These are phyloP conservation scores for Drosophila kuntzei DNA, from an alignment of 2,888 invertebrate genomes.

Conservation along the genomic window DNA sequence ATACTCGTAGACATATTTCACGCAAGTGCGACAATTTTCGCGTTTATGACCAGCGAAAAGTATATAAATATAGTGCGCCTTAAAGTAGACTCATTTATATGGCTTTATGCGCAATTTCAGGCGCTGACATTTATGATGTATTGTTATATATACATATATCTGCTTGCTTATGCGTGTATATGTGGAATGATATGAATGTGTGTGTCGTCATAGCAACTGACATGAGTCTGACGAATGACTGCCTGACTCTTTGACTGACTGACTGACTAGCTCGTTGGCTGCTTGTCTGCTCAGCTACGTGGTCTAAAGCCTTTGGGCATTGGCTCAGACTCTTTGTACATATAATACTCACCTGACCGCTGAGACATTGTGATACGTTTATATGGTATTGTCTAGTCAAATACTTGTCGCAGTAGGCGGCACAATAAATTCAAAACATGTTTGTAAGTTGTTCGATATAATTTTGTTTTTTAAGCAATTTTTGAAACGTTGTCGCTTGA, in stretches of 20 bases:
- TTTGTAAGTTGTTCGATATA: neutral
- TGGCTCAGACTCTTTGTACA: constrained; percentile 28
- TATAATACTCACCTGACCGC: constrained; percentile 34
- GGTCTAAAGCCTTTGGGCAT: constrained; percentile 37
- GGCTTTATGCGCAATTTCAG: constrained; percentile 79
- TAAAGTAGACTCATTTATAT: constrained; percentile 82
- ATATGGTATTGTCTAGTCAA: constrained; percentile 21
- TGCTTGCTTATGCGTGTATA: neutral
- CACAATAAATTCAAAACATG: constrained; percentile 56
- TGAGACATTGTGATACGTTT: constrained; percentile 8
- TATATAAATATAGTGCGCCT: constrained; percentile 76
- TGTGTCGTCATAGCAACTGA: constrained; percentile 66
- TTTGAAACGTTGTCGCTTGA: neutral
- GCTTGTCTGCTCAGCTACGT: neutral
- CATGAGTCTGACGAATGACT: constrained; percentile 54
- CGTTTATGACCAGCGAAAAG: constrained; percentile 60
- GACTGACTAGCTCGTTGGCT: constrained; percentile 4
- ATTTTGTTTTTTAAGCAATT: constrained; percentile 13
- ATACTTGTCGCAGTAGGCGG: constrained; percentile 49
- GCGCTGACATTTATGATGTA: constrained; percentile 82
- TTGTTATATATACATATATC: constrained; percentile 48
- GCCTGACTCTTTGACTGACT: constrained; percentile 43
- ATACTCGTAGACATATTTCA: constrained; percentile 67
- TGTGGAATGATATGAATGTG: constrained; percentile 18
- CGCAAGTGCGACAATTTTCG: constrained; percentile 75